Evolutionary conservation across 2,797 vertebrate genomes (phyloP).

Genomic region (Lepus townsendii): DNA sequence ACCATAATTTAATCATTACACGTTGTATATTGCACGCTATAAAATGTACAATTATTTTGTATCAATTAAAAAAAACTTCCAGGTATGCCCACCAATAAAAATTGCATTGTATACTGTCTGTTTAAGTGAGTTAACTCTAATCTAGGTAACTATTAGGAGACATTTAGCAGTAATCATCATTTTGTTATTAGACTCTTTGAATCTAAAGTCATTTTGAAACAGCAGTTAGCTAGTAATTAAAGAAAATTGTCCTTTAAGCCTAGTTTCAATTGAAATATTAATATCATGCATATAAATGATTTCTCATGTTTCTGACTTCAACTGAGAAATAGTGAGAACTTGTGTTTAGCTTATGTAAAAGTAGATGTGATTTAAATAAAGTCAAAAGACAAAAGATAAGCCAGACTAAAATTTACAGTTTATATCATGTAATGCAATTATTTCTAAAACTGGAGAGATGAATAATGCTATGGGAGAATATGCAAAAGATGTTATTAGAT

Average conservation of each 20-base stretch:
- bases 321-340: neutral
- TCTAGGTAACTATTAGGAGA: neutral
- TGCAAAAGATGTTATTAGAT: neutral
- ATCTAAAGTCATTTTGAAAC: neutral
- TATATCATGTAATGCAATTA: neutral
- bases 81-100: neutral
- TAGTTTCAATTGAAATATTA: neutral
- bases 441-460: neutral
- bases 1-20: neutral
- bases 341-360: neutral
- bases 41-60: neutral
- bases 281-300: neutral
- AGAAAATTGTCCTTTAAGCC: neutral
- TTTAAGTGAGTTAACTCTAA: neutral
- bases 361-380: neutral
- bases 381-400: neutral
- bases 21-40: neutral
- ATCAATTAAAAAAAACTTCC: neutral
- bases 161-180: neutral
- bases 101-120: neutral
- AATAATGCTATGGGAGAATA: neutral
- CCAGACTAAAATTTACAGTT: neutral
- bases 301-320: neutral
- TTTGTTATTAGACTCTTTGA: neutral
- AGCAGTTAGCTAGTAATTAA: neutral